Evolutionary conservation across 2,888 invertebrate species (phyloP), one percentile per base, ranked within the genome.

Genomic region (Andrena camellia): DNA sequence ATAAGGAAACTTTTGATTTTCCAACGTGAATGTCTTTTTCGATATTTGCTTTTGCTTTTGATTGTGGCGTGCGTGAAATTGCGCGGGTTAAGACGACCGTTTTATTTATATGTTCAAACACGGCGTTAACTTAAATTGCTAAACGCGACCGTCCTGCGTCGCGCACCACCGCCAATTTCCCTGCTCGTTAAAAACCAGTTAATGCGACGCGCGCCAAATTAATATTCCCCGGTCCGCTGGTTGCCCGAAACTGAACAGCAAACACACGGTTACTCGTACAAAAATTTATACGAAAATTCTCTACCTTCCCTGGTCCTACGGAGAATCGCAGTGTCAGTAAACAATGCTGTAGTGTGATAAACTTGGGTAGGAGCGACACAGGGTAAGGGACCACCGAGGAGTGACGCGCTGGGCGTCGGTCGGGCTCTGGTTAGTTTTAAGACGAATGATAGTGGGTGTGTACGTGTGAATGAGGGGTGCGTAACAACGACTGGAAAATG

Each of bases 171-270:
- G 64, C 76, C 64, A 79, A 78, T 74, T 78, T 69, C 64, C 57
- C 48, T 57, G 72, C 81, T 72, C 79, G 80, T 81, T 81, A 79
- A 81, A 81, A 81, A 81, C 79, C 79, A 72, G 80, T 79, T 81
- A 81, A 81, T 75, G 70, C 71, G 57, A 70, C 66, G 67, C 73
- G 63, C 62, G 70, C 64, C 81, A 59, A 82, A 82, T 79, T 77
- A 77, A 81, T 77, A 71, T 77, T 76, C 60, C 70, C n/a, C 23
- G 20, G 20, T 52, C 8, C 20, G n/a, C n/a, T 52, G 52, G 52
- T 20, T 20, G 6, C 52, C 20, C 1, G 20, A 52, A 52, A 52
- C 8, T 52, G 52, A 52, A 20, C 20, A 8, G 52, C 20, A 52
- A 52, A 52, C 20, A 20, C 8, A 20, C 17, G 20, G 0, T 52